Conservation (phyloP, 2,888 invertebrate species). For the Apeira syringaria region DNA sequence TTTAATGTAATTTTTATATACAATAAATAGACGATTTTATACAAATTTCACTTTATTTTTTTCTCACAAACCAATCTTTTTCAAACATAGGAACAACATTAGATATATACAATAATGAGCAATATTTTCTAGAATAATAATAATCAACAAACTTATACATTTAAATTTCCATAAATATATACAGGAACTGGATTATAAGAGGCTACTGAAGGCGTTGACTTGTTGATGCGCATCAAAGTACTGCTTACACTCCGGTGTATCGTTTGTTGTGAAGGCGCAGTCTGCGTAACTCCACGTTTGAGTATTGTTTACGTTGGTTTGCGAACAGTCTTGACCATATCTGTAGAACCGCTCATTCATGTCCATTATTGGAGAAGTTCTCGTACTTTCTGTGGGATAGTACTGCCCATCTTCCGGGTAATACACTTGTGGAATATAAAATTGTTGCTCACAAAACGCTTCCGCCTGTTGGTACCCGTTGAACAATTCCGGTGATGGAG, state of each 20-base stretch:
- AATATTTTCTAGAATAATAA: conserved; percentile 36
- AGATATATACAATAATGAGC: conserved; percentile 31
- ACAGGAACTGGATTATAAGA: conserved; percentile 60
- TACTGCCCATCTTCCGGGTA: conserved; percentile 74
- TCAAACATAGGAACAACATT: conserved; percentile 55
- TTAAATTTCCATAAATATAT: conserved; percentile 48
- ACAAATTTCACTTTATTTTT: conserved; percentile 66
- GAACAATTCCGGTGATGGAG: conserved; percentile 82
- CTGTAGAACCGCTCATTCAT: conserved; percentile 66
- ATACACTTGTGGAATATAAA: conserved; percentile 61
- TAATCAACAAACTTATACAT: conserved; percentile 40
- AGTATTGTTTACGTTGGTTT: conserved; percentile 57
- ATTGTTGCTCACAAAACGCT: conserved; percentile 66
- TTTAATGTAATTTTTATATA: conserved; percentile 84
- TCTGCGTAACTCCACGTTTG: conserved; percentile 69
- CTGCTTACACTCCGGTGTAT: conserved; percentile 60
- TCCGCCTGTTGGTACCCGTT: conserved; percentile 68
- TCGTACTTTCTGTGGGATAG: conserved; percentile 59
- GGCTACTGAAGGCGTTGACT: conserved; percentile 60
- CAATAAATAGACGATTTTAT: conserved; percentile 83
- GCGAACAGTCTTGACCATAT: conserved; percentile 64
- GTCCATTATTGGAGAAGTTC: conserved; percentile 63
- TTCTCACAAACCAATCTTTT: conserved; percentile 44
- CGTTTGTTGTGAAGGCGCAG: conserved; percentile 60
- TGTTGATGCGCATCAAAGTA: conserved; percentile 66